These are phyloP conservation scores for Zaprionus nigranus DNA, from an alignment of 1,140 invertebrate genomes.

Conservation along the genomic window DNA sequence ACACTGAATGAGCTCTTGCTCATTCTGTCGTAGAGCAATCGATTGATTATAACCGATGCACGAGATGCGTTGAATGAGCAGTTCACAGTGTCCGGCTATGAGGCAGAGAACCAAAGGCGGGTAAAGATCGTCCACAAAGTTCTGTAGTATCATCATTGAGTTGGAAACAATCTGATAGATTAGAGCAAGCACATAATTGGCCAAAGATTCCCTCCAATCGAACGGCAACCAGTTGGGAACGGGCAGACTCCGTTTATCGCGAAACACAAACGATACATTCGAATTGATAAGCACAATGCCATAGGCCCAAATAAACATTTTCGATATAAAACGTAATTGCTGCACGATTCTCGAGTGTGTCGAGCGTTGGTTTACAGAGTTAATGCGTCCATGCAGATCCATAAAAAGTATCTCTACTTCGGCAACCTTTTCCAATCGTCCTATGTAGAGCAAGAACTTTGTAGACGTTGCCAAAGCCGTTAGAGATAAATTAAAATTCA, in stretches of 20 bases:
- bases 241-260: slow-evolving; percentile 39
- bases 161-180: slow-evolving; percentile 47
- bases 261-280: slow-evolving; percentile 28
- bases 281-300: slow-evolving; percentile 1
- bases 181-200: slow-evolving; percentile 40
- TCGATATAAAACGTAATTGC: slow-evolving; percentile 21
- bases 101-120: slow-evolving; percentile 54
- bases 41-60: slow-evolving; percentile 45
- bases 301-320: slow-evolving; percentile 44
- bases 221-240: slow-evolving; percentile 68
- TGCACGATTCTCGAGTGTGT: slow-evolving; percentile 20
- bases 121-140: slow-evolving; percentile 61
- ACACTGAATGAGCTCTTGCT: slow-evolving; percentile 49
- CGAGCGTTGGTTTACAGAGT: slow-evolving; percentile 10
- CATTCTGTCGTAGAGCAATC: slow-evolving; percentile 26
- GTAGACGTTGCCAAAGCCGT: slow-evolving; percentile 37
- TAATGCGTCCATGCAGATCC: slow-evolving; percentile 46
- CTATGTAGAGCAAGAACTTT: slow-evolving; percentile 53
- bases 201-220: slow-evolving; percentile 53
- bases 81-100: slow-evolving; percentile 57
- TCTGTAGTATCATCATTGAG: slow-evolving; percentile 47
- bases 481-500: slow-evolving; percentile 52
- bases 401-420: slow-evolving; percentile 39
- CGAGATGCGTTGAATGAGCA: slow-evolving; percentile 56
- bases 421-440: slow-evolving; percentile 25